Percentiles rank a stretch among this genome's conserved stretches.
phyloP scores from a whole-genome alignment of 1,140 invertebrate genomes.

The Mycetomoellerius zeteki region DNA sequence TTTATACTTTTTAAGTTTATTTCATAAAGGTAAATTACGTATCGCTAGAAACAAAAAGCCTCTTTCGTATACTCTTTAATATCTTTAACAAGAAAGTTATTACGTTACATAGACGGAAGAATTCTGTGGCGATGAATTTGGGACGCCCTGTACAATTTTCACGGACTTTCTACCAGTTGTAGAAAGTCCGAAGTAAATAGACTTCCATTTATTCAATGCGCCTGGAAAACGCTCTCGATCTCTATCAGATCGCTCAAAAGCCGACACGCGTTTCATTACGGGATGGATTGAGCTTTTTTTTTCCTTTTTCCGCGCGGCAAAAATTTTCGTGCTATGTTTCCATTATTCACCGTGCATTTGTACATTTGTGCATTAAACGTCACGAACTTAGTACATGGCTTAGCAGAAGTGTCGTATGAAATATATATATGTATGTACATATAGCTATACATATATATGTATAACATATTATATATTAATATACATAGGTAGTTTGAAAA shows the following conservation, averaged over 20 bases:
- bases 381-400: not conserved
- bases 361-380: slow-evolving; percentile 13
- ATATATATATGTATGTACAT: not conserved
- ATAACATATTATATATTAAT: too few species aligned
- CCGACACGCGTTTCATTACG: slow-evolving; percentile 28
- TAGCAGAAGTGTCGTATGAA: slow-evolving; percentile 42
- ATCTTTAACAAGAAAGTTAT: not conserved
- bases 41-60: not conserved
- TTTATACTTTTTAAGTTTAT: slow-evolving; percentile 17
- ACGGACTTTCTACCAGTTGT: slow-evolving; percentile 18
- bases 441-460: not conserved
- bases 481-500: too few species aligned
- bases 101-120: not conserved
- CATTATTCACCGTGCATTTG: slow-evolving; percentile 41
- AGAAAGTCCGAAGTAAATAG: slow-evolving; percentile 31
- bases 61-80: not conserved
- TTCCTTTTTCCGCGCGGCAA: not conserved
- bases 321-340: slow-evolving; percentile 25
- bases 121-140: not conserved
- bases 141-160: slow-evolving; percentile 12
- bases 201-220: slow-evolving; percentile 35
- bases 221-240: slow-evolving; percentile 45
- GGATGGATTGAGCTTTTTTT: slow-evolving; percentile 2
- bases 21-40: not conserved
- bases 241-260: slow-evolving; percentile 17